Evolutionary conservation across 2,797 vertebrate species (phyloP), one percentile per base, ranked within the genome.

Genomic region (Hephaestus fuliginosus): DNA sequence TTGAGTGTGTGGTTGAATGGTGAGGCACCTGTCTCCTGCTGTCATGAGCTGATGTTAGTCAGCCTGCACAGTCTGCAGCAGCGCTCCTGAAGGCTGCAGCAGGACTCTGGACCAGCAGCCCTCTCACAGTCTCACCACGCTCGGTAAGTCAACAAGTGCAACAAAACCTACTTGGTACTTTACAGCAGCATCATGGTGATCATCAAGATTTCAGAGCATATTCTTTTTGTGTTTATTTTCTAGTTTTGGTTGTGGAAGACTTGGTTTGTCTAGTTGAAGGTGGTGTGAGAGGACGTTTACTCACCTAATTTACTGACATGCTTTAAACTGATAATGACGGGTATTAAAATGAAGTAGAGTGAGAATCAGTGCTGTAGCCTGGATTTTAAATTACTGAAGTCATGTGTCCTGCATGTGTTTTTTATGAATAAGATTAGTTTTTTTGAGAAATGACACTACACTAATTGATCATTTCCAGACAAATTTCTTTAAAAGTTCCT

Each of bases 41-140:
- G 68, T 78, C 75, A 85, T 65, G 74, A 84, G 79, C 84, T 86
- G 86, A 87, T 85, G 84, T 74, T 78, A 25, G 53, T 76, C 68
- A 41, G 69, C n/a, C 64, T 55, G 65, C 68, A 41, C 63, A 9
- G 46, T 58, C 58, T 41, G 15, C 72, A 68, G 80, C 61, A 46
- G 58, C 0, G 41, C 72, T 78, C 63, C 74, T 71, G 74, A 67
- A 75, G 66, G 66, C 82, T 81, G 69, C 78, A 80, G 86, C 65
- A 49, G 25, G n/a, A 60, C 55, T 41, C 41, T 8, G 5, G 0
- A 44, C 25, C 66, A 60, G 52, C 72, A 75, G 62, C 46, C 61
- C 18, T 76, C 74, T 78, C 70, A 41, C 76, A 49, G 33, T 56
- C 61, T 52, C 71, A 7, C 20, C 18, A 6, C 41, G 6, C 41